Evolutionary conservation across 2,113 vertebrate species (phyloP), one percentile per base, ranked within the genome.

Genomic region (Hirundichthys speculiger): DNA sequence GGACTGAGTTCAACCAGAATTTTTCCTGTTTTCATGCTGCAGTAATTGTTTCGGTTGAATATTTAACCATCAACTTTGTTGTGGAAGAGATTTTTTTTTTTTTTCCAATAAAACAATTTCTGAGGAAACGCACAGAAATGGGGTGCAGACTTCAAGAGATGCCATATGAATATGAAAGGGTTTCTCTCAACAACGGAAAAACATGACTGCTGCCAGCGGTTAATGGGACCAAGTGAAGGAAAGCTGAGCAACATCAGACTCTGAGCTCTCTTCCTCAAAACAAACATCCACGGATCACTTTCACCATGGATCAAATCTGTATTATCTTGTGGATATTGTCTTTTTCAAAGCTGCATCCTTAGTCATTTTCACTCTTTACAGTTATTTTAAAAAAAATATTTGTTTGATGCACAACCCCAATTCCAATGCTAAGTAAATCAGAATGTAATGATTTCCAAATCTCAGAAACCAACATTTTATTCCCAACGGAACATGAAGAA

Each of bases 191-290:
- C 76, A 84, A 86, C 85, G 77, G 87, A 86, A 84, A 88, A 89
- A 83, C 80, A 84, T 74, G 69, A 79, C 77, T 6, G 43, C 75
- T 83, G 88, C 87, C 89, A 90, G 82, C 69, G 45, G 73, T 71
- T 89, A 86, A 85, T 85, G 88, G 83, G 80, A 83, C 83, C 82
- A 84, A 87, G 89, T 90, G 83, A 86, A 79, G 85, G 71, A 85
- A 82, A 85, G 82, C 80, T 78, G 85, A 88, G 79, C 79, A 85
- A 84, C 83, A 84, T 82, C 8, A 62, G 78, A 83, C 82, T 88
- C 75, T 67, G 77, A 85, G 81, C 70, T 75, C 71, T 75, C 68
- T 77, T 45, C 77, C 85, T 86, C 79, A 87, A 88, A 87, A 89
- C 89, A 90, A 89, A 88, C 89, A 89, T 84, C 75, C 81, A 82